Evolutionary conservation across 2,797 vertebrate genomes (phyloP), one percentile per base, ranked within the genome.

Genomic region (Enoplosus armatus): DNA sequence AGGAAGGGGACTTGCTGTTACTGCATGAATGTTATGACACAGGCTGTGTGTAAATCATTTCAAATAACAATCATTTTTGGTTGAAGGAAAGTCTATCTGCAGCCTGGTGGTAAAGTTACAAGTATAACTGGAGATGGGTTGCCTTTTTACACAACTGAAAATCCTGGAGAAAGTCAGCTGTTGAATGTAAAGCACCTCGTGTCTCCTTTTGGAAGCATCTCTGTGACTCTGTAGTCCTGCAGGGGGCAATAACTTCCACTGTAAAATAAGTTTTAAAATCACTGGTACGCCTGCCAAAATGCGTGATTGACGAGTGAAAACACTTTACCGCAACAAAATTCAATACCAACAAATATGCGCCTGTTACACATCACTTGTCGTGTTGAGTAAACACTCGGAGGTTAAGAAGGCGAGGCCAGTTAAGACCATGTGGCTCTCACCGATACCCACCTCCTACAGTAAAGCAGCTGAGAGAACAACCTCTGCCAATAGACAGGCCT

Each of bases 381-480:
- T 6, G 27, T 4, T 33, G 18, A 58, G 16, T 27, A 31, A 1
- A 55, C 6, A 33, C 77, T 31, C 75, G 95, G 95, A 96, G 95
- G 95, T 94, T 85, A 88, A 95, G 95, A 96, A 96, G 90, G 95
- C 84, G 90, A 87, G 70, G 78, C 90, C 93, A 92, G 83, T 94
- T 83, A 85, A 95, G 93, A 95, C 89, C 87, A 91, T 93, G 87
- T 94, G 94, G 91, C 74, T 82, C 85, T 92, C 90, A 67, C 95
- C 71, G 95, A 96, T 95, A 95, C 95, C 85, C 85, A 85, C 94
- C 95, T 96, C 95, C 95, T 83, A 96, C 1, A 96, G 75, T 39
- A 88, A 91, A 64, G 70, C 50, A 55, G 89, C 94, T 91, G 93
- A 87, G 90, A 93, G 95, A 95, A 86, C 92, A 88, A 87, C 94